These are phyloP conservation scores for Pelobates fuscus DNA, from an alignment of 2,113 vertebrate species.

Conservation along the genomic window DNA sequence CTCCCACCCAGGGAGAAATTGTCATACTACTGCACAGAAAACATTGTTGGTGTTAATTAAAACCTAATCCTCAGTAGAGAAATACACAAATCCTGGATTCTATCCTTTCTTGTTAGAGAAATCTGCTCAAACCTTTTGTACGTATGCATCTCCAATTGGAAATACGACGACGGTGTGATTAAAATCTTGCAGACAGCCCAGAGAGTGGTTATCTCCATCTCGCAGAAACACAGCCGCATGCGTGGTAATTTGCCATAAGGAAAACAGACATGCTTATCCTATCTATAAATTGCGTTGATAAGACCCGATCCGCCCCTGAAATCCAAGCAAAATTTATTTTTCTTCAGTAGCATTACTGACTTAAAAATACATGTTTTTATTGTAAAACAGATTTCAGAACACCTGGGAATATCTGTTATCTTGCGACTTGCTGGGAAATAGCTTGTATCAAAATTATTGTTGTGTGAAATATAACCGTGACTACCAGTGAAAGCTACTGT, in stretches of 20 bases:
- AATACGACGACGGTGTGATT: conserved; percentile 1
- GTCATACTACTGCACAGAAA: no score
- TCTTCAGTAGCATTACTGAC: no score
- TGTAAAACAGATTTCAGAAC: conserved; percentile 42
- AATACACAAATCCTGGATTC: no score
- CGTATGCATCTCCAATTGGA: not conserved
- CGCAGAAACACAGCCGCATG: conserved; percentile 8
- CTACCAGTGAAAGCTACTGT: no score
- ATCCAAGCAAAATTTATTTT: conserved; percentile 4
- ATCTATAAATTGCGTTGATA: conserved; percentile 28
- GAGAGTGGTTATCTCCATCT: conserved; percentile 34
- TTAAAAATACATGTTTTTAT: conserved; percentile 31
- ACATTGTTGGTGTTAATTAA: no score
- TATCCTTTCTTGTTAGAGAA: no score
- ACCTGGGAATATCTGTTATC: conserved; percentile 42
- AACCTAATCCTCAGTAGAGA: no score
- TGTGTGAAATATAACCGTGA: no score
- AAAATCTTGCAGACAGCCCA: conserved; percentile 30
- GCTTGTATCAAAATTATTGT: no score
- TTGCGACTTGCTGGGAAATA: no score
- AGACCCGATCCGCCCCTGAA: conserved; percentile 18
- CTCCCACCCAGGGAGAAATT: no score
- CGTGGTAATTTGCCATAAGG: conserved; percentile 33
- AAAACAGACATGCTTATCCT: conserved; percentile 35
- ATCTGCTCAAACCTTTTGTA: not conserved